Conservation (phyloP, 2,797 vertebrate species). For the Sorex maritimensis region DNA sequence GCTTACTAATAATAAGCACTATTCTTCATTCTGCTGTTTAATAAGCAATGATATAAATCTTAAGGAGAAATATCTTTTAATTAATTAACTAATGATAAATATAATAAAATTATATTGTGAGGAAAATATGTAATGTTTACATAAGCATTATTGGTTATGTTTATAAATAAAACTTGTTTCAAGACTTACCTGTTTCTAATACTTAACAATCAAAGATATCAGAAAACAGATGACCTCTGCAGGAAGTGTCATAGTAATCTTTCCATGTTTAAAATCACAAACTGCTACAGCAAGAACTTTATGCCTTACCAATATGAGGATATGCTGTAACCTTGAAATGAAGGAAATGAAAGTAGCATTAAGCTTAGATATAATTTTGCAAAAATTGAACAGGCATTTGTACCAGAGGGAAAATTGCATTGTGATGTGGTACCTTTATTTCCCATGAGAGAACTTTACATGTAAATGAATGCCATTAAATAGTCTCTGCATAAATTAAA, state of each 20-base stretch:
- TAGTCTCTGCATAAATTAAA: conserved; percentile 37
- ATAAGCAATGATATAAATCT: background rate
- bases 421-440: conserved; percentile 61
- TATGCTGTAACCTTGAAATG: conserved; percentile 21
- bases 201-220: background rate
- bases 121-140: background rate
- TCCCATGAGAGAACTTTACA: conserved; percentile 13
- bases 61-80: background rate
- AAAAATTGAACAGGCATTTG: background rate
- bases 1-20: too few species aligned
- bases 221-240: background rate
- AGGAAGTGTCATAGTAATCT: background rate
- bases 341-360: conserved; percentile 6
- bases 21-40: background rate
- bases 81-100: background rate
- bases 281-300: background rate
- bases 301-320: background rate
- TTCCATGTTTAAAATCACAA: background rate
- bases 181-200: conserved; percentile 12
- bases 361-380: conserved; percentile 17
- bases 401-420: background rate
- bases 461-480: conserved; percentile 40
- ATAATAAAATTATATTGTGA: background rate
- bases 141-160: background rate
- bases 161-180: background rate